Base-by-base conservation (phyloP, 2,113 vertebrate genomes). In the Macheiramphus alcinus region DNA sequence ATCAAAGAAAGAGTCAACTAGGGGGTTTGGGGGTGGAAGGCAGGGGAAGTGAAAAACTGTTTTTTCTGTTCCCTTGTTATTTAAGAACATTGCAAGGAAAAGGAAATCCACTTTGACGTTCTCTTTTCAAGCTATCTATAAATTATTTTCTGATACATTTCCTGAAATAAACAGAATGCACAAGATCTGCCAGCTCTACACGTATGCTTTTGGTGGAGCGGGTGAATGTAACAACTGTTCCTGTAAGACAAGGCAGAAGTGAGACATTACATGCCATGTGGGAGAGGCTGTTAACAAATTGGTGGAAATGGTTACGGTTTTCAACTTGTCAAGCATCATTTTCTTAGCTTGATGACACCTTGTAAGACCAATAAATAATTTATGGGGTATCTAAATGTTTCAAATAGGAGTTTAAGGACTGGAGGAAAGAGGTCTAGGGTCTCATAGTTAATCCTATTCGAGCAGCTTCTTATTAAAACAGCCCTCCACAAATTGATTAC, bases 401-500 rank as follows among this genome's bases (percentile, higher is more conserved):
- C 95, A 90, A 95, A 92, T 94, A 95, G 89, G 95, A 97, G 82
- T 96, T 96, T 97, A 97, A 97, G 94, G 81, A 97, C 90, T 90
- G 86, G 89, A 87, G 94, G 95, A 93, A 94, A 95, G 92, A 92
- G 78, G 93, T 96, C 93, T 95, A 94, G 92, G 97, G 95, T 97
- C 95, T 97, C 86, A 96, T 97, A 95, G 94, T 97, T 94, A 96
- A 97, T 96, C 90, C 95, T 96, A 96, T 95, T 95, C 89, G 75
- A 95, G 87, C 92, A 96, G 96, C 91, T 96, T 97, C 97, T 98
- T 97, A 97, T 96, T 98, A 97, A 97, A 97, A 97, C 96, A 95
- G 94, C 71, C 91, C 82, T 92, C 92, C 92, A 95, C 97, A 97
- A 98, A 97, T 97, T 98, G 97, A 97, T 98, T 98, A 98, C 97